Base-by-base conservation (phyloP, 1,140 invertebrate genomes). In the Berghia stephanieae region DNA sequence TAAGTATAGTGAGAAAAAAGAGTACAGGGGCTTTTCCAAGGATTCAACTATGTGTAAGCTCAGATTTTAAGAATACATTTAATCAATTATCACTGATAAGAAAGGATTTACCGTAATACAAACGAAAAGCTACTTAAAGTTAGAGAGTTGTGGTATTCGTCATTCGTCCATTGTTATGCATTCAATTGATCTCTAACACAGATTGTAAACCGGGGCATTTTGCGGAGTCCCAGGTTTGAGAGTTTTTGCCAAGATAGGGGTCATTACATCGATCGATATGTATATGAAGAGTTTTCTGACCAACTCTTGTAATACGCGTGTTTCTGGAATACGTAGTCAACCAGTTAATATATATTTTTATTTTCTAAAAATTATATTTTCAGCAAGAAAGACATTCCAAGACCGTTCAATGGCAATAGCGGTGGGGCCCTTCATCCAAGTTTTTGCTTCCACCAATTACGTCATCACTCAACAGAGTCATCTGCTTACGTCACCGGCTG, bases 401-500 rank as follows among this genome's bases (percentile, higher is more conserved):
- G 44, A 83, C 42, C 74, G 49, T 0, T 10, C 71, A 0, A 79
- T 83, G 2, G 79, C 80, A 13, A 82, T 83, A 5, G 85, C 83
- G 27, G 82, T 86, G 31, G 85, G 85, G 8, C 84, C 85, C 3
- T 81, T 81, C 49, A 86, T 86, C 43, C 84, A 86, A 49, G 83
- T 85, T 1, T 86, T 86, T 55, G 84, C 85, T 0, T 86, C 85
- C 31, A 83, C 80, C 49, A 80, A 83, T 13, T 86, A 86, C 76
- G 84, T 86, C 77, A 86, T 86, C 31, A 52, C 75, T 10, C 77
- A 83, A 18, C 84, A 85, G 73, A 70, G 78, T 27, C 84, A 84
- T 74, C 73, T 86, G 46, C 79, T 85, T 57, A 86, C 85, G 34
- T 83, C 82, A 74, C 78, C 78, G 8, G 80, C 78, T n/a, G 74